Evolutionary conservation across 2,888 invertebrate genomes (phyloP).

Genomic region (Ochlodes sylvanus): DNA sequence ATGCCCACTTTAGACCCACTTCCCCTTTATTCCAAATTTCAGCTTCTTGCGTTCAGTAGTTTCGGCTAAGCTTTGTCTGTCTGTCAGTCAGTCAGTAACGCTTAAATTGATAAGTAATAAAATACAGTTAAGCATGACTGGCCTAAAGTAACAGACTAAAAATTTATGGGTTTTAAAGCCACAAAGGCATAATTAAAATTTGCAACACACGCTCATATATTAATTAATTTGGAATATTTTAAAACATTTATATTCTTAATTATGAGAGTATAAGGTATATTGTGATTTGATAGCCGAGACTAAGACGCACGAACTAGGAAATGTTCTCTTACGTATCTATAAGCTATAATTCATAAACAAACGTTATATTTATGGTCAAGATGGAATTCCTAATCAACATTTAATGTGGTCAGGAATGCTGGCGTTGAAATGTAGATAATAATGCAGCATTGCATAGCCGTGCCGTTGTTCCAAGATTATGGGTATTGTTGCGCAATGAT

Average conservation of each 20-base stretch:
- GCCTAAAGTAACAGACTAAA: background rate
- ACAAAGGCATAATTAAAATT: background rate
- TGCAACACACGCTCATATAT: no score
- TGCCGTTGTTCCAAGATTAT: conserved; percentile 30
- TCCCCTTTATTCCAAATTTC: no score
- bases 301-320: background rate
- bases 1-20: no score
- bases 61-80: no score
- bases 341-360: background rate
- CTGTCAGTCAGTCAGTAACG: no score
- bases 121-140: no score
- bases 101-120: no score
- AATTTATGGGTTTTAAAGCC: background rate
- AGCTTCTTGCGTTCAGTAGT: no score
- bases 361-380: background rate
- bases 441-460: conserved; percentile 15
- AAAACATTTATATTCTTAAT: no score
- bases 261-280: background rate
- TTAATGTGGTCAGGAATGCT: conserved; percentile 27
- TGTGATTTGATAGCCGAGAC: background rate
- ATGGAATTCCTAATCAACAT: conserved; percentile 14
- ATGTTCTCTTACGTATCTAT: background rate
- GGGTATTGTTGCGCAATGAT: conserved; percentile 33
- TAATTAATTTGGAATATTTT: no score
- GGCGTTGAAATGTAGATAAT: conserved; percentile 23